Conservation (phyloP, 2,888 invertebrate genomes). For the Andrena minutula region DNA sequence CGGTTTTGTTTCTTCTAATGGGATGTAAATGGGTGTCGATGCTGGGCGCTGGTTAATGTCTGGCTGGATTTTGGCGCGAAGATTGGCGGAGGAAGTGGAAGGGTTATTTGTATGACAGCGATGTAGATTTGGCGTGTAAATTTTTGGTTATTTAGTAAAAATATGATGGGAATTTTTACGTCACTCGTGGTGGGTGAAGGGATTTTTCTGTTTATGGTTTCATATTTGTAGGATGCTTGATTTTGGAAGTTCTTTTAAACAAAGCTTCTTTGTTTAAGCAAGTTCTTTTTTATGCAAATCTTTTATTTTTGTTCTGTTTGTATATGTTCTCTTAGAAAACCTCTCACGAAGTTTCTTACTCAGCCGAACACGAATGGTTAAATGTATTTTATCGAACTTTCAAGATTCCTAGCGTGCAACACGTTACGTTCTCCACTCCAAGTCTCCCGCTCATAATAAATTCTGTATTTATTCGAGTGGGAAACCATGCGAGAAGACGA, state of each 20-base stretch:
- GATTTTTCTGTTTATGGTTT: too few relatives aligned
- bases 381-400: neutral
- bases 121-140: too few relatives aligned
- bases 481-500: slow-evolving; percentile 42
- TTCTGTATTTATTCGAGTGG: slow-evolving; percentile 9
- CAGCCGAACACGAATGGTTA: neutral
- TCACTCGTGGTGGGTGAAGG: too few relatives aligned
- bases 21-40: neutral
- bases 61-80: too few relatives aligned
- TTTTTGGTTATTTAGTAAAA: too few relatives aligned
- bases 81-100: too few relatives aligned
- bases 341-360: neutral
- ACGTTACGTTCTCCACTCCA: slow-evolving; percentile 7
- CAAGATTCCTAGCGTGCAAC: neutral
- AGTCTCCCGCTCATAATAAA: slow-evolving; percentile 30
- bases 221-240: too few relatives aligned
- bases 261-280: neutral
- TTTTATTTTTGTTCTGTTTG: neutral
- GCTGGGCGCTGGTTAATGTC: neutral
- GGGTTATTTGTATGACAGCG: too few relatives aligned
- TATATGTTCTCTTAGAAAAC: neutral
- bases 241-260: too few relatives aligned
- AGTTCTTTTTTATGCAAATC: neutral
- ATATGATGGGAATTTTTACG: too few relatives aligned
- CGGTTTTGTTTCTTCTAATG: neutral